Evolutionary conservation across 2,888 invertebrate species (phyloP), one percentile per base, ranked within the genome.

Genomic region (Aporophyla lueneburgensis): DNA sequence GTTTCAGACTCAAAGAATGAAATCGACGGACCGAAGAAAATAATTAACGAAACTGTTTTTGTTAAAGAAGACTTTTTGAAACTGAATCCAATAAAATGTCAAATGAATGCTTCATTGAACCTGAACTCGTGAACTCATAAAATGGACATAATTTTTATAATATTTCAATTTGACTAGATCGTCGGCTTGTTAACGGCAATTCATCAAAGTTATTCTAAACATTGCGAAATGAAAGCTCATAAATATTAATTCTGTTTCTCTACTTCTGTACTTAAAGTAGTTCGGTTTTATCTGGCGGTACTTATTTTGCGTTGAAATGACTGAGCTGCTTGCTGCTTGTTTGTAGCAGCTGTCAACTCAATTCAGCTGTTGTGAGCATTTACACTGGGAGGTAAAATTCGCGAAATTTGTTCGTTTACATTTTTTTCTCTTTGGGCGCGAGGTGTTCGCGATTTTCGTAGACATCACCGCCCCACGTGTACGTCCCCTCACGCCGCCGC

Each of bases 201-300:
- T 80, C 59, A 72, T 59, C 56, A 80, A 58, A 71, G 53, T 66
- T 65, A 14, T 65, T 72, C 53, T 54, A 53, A 65, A 73, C 7
- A 59, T 58, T 71, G 33, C 43, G 10, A 27, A 61, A 33, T 43
- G 66, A 66, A 56, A 68, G 40, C 65, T 81, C 63, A 75, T 69
- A 54, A 81, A 79, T 81, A 65, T 81, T 68, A 54, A 79, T 59
- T 40, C 6, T 63, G 9, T 65, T 69, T 51, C n/a, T n/a, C 21
- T 33, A 40, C 24, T 46, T 63, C 12, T 46, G 33, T 53, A 43
- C 19, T 27, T 21, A 51, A 21, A 61, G 73, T 80, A 65, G 53
- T 59, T 46, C 59, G n/a, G n/a, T 53, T 33, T 12, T 54, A n/a
- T 54, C 54, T 40, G 46, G 16, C n/a, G 16, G 7, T 33, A 9